Percentiles rank a stretch among this genome's conserved stretches.
Evolutionary conservation across 2,888 invertebrate genomes (phyloP).

Genomic region (Molorchus minor): DNA sequence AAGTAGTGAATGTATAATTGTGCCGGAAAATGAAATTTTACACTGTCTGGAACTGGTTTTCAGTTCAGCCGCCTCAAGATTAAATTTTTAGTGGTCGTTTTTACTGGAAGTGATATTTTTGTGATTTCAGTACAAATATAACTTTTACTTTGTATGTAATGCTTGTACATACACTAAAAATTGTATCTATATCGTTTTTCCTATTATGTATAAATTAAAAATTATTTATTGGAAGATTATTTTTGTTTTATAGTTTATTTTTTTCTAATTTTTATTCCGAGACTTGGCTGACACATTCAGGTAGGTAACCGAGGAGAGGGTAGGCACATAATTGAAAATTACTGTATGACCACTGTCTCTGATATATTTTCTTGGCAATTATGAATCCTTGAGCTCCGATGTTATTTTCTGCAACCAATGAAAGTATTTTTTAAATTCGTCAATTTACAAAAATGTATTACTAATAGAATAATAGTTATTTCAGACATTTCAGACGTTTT

Average conservation of each 20-base stretch:
- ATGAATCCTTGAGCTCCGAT: too few species aligned
- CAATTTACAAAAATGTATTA: too few species aligned
- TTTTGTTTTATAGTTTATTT: constrained; percentile 20
- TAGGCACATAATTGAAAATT: not conserved
- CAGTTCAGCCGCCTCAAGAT: constrained; percentile 9
- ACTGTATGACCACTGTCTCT: not conserved
- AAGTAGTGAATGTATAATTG: too few species aligned
- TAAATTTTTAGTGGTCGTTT: constrained; percentile 23
- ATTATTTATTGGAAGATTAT: constrained; percentile 29
- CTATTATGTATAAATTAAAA: constrained; percentile 22
- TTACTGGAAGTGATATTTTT: constrained; percentile 46
- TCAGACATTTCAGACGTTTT: too few species aligned
- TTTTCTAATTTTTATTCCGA: not conserved
- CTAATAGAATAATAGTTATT: too few species aligned
- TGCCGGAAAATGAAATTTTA: too few species aligned
- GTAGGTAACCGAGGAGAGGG: not conserved
- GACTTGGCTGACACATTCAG: not conserved
- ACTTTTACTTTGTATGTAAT: constrained; percentile 32
- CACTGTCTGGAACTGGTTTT: too few species aligned
- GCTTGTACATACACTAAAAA: constrained; percentile 20
- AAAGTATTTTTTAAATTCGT: too few species aligned
- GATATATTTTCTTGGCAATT: not conserved
- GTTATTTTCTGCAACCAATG: too few species aligned
- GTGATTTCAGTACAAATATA: constrained; percentile 47
- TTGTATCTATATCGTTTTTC: constrained; percentile 19